Conservation (phyloP, 2,113 vertebrate species). For the Alces alces region DNA sequence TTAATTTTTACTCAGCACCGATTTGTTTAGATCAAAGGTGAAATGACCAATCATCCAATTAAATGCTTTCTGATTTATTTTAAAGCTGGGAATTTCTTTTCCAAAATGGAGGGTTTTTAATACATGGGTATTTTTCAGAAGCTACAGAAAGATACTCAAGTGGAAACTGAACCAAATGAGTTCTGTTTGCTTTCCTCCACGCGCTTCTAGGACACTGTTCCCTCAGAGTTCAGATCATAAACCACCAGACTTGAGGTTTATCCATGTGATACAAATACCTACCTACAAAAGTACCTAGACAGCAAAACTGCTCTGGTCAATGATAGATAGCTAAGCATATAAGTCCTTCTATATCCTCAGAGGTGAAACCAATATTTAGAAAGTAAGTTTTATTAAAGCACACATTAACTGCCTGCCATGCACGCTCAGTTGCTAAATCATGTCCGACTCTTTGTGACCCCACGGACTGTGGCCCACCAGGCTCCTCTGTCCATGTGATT, state of each 20-base stretch:
- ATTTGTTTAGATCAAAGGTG: not conserved
- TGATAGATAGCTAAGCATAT: not conserved
- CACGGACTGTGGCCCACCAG: not conserved
- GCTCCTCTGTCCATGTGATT: not conserved
- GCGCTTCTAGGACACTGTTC: too few relatives aligned
- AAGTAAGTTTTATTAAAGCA: not conserved
- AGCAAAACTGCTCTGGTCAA: not conserved
- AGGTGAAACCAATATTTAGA: not conserved
- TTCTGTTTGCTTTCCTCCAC: not conserved
- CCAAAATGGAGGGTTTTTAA: not conserved
- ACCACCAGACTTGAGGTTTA: not conserved
- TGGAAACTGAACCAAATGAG: not conserved
- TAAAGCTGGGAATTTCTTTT: not conserved
- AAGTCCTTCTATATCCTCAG: not conserved
- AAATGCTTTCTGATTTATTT: not conserved
- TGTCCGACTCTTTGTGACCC: not conserved
- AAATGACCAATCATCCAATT: not conserved
- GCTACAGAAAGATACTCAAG: not conserved
- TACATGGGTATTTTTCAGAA: not conserved
- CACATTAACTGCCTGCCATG: too few relatives aligned
- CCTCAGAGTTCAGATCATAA: not conserved
- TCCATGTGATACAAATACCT: not conserved
- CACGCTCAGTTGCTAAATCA: not conserved
- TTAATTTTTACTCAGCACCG: not conserved
- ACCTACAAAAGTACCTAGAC: too few relatives aligned